Conservation (phyloP, 2,888 invertebrate species). For the Hydropsyche betteni region DNA sequence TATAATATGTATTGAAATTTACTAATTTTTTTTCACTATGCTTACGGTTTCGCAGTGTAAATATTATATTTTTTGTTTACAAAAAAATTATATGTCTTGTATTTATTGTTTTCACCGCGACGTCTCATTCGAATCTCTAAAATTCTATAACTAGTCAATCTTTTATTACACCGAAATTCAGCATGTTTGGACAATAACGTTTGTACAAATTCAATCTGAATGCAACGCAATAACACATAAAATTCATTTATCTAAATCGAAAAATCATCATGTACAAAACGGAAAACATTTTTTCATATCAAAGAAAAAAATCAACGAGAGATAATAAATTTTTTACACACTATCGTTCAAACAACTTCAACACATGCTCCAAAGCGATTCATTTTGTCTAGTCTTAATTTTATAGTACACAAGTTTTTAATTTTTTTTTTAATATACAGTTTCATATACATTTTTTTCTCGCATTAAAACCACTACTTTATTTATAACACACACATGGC, state of each 20-base stretch:
- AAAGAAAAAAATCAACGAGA: constrained; percentile 11
- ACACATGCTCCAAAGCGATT: constrained; percentile 31
- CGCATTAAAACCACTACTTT: constrained; percentile 26
- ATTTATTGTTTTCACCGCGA: background rate
- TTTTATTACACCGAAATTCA: constrained; percentile 19
- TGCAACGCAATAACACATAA: constrained; percentile 14
- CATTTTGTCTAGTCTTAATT: constrained; percentile 26
- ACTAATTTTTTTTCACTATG: too few relatives aligned
- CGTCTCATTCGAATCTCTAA: background rate
- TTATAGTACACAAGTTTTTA: constrained; percentile 29
- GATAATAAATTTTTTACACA: constrained; percentile 1
- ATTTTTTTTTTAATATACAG: constrained; percentile 19
- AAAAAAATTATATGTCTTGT: too few relatives aligned
- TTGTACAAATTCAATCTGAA: background rate
- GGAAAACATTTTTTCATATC: background rate
- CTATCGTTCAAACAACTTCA: too few relatives aligned
- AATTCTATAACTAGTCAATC: constrained; percentile 14
- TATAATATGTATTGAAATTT: too few relatives aligned
- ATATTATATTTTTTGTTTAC: too few relatives aligned
- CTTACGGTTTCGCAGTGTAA: too few relatives aligned
- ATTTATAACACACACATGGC: constrained; percentile 34
- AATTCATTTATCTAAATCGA: constrained; percentile 3
- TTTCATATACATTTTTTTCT: constrained; percentile 25
- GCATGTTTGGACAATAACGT: constrained; percentile 3
- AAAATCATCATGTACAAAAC: background rate